Conservation (phyloP, 2,113 vertebrate species). For the Willisornis vidua region DNA sequence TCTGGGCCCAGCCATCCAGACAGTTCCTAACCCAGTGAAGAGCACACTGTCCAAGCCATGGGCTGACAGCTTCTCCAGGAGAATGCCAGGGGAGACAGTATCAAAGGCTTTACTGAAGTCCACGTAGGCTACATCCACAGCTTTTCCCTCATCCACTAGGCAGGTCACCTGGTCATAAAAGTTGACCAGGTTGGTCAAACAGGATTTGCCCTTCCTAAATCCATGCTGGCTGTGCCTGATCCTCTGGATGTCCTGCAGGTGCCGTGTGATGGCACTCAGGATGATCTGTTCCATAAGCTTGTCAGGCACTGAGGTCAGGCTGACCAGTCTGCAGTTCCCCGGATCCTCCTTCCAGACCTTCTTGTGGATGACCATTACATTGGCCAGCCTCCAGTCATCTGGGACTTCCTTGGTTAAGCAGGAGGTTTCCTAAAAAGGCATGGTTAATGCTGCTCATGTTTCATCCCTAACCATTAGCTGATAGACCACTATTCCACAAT, state of each 20-base stretch:
- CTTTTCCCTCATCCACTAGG: not conserved
- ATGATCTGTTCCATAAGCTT: not conserved
- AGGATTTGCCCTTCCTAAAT: not conserved
- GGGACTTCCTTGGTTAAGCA: not conserved
- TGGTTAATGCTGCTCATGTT: not conserved
- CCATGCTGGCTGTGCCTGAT: not conserved
- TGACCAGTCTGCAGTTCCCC: not conserved
- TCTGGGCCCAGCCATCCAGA: not conserved
- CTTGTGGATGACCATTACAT: not conserved
- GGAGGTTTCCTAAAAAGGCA: not conserved
- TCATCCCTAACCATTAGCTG: not conserved
- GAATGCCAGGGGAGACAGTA: not conserved
- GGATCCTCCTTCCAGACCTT: not conserved
- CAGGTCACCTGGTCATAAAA: not conserved
- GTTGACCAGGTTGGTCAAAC: not conserved
- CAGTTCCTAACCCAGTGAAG: not conserved
- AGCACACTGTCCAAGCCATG: not conserved
- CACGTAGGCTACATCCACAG: not conserved
- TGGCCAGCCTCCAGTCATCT: not conserved
- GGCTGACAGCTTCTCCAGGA: not conserved
- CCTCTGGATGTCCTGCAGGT: not conserved
- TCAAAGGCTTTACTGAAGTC: not conserved
- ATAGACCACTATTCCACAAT: not conserved
- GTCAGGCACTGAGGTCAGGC: not conserved
- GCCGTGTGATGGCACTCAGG: not conserved